Evolutionary conservation across 2,113 vertebrate species (phyloP).

Genomic region (Anoplopoma fimbria): DNA sequence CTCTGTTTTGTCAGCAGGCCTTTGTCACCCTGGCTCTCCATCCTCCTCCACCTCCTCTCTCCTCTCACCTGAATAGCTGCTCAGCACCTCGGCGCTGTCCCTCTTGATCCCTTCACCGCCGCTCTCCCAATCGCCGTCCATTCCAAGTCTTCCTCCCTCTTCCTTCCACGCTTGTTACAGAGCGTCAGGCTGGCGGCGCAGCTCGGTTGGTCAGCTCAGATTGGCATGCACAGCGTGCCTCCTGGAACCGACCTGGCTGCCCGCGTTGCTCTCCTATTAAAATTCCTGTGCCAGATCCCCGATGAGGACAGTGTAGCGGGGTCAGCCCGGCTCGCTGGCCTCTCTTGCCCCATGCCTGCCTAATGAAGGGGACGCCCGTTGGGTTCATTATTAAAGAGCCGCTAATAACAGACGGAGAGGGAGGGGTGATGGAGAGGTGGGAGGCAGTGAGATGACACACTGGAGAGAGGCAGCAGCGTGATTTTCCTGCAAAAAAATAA

Average conservation of each 20-base stretch:
- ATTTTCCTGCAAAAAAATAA: constrained; percentile 25
- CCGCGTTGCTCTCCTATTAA: constrained; percentile 78
- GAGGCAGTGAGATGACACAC: constrained; percentile 14
- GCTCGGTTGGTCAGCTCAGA: constrained; percentile 71
- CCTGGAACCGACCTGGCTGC: constrained; percentile 74
- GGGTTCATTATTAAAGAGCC: constrained; percentile 82
- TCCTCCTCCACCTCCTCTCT: constrained; percentile 26
- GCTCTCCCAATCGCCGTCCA: constrained; percentile 59
- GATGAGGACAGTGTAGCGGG: constrained; percentile 73
- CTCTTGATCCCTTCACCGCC: constrained; percentile 61
- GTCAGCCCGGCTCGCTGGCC: constrained; percentile 75
- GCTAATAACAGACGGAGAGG: constrained; percentile 72
- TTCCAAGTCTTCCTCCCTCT: constrained; percentile 43
- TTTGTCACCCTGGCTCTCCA: constrained; percentile 45
- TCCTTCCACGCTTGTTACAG: constrained; percentile 61
- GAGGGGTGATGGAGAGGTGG: constrained; percentile 48
- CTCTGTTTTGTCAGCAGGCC: constrained; percentile 38
- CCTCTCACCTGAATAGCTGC: constrained; percentile 63
- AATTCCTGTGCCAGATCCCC: constrained; percentile 82
- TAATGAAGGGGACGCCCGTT: constrained; percentile 80
- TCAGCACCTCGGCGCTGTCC: constrained; percentile 55
- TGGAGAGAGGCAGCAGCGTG: background rate
- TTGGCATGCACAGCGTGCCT: constrained; percentile 79
- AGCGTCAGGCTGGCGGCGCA: constrained; percentile 65
- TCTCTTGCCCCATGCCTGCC: constrained; percentile 64